These are phyloP conservation scores for Crenuchus spilurus DNA, from an alignment of 2,797 vertebrate species.

Conservation along the genomic window DNA sequence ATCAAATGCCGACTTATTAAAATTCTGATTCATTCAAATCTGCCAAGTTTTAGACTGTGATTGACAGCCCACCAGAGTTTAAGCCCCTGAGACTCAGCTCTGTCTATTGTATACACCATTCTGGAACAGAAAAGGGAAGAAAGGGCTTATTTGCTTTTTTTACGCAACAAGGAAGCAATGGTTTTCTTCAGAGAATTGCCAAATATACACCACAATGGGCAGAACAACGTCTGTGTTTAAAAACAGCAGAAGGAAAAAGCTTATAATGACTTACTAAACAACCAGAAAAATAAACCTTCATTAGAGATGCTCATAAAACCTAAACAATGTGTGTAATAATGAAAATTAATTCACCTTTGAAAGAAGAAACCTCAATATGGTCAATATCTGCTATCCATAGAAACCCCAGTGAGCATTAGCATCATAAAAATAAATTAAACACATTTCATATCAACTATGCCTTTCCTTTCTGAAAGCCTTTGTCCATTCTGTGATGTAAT, in stretches of 20 bases:
- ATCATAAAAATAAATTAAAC: too few species aligned
- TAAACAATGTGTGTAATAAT: neutral
- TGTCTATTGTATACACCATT: neutral
- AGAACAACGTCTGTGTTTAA: neutral
- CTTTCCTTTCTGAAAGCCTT: too few species aligned
- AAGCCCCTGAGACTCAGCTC: conserved; percentile 22
- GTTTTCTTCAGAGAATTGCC: neutral
- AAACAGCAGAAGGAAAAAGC: neutral
- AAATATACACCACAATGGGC: neutral
- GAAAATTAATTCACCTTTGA: neutral
- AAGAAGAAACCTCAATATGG: neutral
- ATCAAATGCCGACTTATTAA: conserved; percentile 61
- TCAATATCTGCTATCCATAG: neutral
- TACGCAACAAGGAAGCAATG: neutral
- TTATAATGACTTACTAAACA: neutral
- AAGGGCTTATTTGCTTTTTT: neutral
- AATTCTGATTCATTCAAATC: conserved; percentile 61
- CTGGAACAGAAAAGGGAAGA: neutral
- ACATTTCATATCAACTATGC: too few species aligned
- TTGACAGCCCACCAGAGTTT: conserved; percentile 44
- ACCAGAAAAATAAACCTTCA: neutral
- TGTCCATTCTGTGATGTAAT: too few species aligned
- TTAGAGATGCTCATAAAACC: neutral
- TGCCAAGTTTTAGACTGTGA: conserved; percentile 50
- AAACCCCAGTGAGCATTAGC: neutral